Evolutionary conservation across 2,888 invertebrate species (phyloP).

Genomic region (Catocala fraxini): DNA sequence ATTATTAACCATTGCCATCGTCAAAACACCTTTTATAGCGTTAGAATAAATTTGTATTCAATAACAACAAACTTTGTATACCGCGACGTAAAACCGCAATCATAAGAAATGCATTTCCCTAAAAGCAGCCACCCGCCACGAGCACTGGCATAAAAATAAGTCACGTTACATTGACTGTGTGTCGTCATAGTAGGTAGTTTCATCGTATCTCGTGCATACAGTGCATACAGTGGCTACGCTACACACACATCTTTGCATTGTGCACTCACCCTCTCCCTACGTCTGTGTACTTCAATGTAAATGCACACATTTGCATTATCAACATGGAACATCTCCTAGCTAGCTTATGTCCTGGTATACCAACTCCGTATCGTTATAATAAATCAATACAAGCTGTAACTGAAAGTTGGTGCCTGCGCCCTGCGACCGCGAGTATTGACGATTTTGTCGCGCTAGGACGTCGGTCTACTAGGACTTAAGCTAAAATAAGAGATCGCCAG

Average conservation of each 20-base stretch:
- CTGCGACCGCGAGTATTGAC: conserved; percentile 10
- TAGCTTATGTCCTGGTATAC: conserved; percentile 9
- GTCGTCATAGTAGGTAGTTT: no score
- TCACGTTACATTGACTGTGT: no score
- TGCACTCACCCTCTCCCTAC: neutral
- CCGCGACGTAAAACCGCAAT: no score
- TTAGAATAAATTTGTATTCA: no score
- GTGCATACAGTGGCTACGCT: neutral
- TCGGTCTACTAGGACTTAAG: conserved; percentile 8
- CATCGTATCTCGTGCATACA: neutral
- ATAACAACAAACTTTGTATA: no score
- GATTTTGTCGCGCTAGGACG: neutral
- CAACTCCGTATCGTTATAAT: neutral
- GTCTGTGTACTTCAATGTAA: neutral
- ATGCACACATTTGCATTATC: neutral
- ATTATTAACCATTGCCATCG: no score
- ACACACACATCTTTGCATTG: neutral
- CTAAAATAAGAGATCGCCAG: neutral
- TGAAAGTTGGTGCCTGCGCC: conserved; percentile 11
- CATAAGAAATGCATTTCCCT: no score
- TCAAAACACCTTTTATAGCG: no score
- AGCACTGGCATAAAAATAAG: no score
- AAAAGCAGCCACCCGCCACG: no score
- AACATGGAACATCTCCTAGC: neutral
- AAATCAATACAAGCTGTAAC: conserved; percentile 13